These are phyloP conservation scores for Heteronetta atricapilla DNA, from an alignment of 2,113 vertebrate species.

Conservation along the genomic window DNA sequence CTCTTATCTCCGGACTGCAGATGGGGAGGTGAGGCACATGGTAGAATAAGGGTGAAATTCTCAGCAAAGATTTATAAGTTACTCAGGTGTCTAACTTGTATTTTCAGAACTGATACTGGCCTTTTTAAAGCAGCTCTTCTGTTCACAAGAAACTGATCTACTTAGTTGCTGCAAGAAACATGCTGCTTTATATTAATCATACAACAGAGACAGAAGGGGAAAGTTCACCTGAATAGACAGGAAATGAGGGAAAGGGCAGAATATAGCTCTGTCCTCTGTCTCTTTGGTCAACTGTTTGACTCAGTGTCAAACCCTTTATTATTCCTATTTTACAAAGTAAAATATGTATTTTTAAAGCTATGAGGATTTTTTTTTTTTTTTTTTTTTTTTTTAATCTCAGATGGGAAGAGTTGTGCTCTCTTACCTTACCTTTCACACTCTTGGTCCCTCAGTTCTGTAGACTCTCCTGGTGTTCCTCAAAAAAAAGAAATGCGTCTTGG, in stretches of 20 bases:
- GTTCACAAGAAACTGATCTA: constrained; percentile 51
- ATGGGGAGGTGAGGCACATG: background rate
- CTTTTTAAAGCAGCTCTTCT: constrained; percentile 26
- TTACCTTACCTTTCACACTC: background rate
- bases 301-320: background rate
- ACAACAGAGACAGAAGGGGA: background rate
- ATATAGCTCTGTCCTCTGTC: background rate
- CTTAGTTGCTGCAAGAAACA: constrained; percentile 45
- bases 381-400: background rate
- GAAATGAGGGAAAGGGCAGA: background rate
- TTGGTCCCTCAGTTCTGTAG: background rate
- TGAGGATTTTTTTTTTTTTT: background rate
- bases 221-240: background rate
- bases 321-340: background rate
- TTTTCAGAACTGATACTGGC: constrained; percentile 26
- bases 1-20: constrained; percentile 55
- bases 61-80: constrained; percentile 8
- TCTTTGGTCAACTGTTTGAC: background rate
- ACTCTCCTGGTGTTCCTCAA: background rate
- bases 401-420: background rate
- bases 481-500: background rate
- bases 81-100: constrained; percentile 30
- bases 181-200: constrained; percentile 38
- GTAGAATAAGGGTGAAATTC: constrained; percentile 34
- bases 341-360: background rate